Evolutionary conservation across 2,797 vertebrate genomes (phyloP).

Genomic region (Enteromius treurensis): DNA sequence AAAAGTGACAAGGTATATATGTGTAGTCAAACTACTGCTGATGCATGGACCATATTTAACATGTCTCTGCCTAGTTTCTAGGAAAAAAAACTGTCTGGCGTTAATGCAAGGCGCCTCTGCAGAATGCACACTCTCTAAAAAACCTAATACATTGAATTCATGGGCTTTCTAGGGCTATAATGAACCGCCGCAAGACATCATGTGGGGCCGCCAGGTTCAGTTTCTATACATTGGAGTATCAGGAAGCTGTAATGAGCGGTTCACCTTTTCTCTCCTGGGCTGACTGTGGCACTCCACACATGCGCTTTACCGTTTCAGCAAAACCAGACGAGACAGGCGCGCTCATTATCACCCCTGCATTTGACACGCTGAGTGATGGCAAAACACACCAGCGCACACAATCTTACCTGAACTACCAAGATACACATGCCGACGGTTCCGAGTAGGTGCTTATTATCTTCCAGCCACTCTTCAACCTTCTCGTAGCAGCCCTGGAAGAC

Average conservation of each 20-base stretch:
- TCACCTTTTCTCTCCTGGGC: conserved; percentile 15
- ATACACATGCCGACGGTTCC: conserved; percentile 93
- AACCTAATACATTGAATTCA: not conserved
- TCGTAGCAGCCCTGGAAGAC: conserved; percentile 91
- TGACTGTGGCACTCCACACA: conserved; percentile 45
- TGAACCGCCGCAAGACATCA: not conserved
- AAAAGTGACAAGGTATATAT: not conserved
- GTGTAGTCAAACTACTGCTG: not conserved
- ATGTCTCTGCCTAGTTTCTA: not conserved
- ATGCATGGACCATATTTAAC: not conserved
- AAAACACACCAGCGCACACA: conserved; percentile 11
- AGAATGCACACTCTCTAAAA: not conserved
- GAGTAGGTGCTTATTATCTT: conserved; percentile 92
- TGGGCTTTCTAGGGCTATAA: not conserved
- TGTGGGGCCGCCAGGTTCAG: not conserved
- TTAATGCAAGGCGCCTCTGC: not conserved
- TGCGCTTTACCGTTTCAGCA: conserved; percentile 60
- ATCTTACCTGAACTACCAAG: conserved; percentile 92
- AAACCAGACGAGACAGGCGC: conserved; percentile 57
- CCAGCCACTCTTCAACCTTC: conserved; percentile 92
- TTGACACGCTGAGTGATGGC: conserved; percentile 29
- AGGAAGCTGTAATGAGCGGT: conserved; percentile 15
- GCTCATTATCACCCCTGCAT: conserved; percentile 34
- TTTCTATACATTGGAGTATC: not conserved
- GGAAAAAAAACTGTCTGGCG: not conserved